Base-by-base conservation (phyloP, 1,140 invertebrate genomes). In the Habropoda laboriosa region DNA sequence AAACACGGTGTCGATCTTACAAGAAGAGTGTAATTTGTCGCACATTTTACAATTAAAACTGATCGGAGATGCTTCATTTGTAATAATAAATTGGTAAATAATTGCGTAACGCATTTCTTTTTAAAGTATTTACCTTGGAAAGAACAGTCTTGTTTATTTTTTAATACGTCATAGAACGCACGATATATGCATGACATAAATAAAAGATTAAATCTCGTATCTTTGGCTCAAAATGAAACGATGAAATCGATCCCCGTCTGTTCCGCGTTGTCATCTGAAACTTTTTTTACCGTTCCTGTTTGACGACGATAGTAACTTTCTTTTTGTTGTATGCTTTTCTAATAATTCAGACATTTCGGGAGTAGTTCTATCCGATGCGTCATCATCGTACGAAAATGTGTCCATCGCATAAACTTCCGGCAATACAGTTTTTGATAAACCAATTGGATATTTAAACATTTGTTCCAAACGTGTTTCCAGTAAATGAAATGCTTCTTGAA, bases 371-470 rank as follows among this genome's bases (percentile, higher is more conserved):
- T 57, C 81, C 7, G 21, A 3, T 45, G 38, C 35, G 21, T 57
- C 10, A 63, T 60, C 47, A n/a, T 49, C 13, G 12, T 53, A 71
- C 12, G 27, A 40, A 66, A 72, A 78, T 60, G 72, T 49, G 24
- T 80, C 71, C 32, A 21, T 68, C 8, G 21, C 60, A 10, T 58
- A 32, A 21, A 81, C 21, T 30, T 78, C 16, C 3, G 70, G 78
- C 32, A 89, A 47, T 1, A 58, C 45, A 0, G 81, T 72, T 32
- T 73, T 82, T 8, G 90, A 83, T 79, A 92, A 85, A 45, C 82
- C 83, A 77, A 90, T 86, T 0, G 91, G 91, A 83, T 89, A 90
- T 55, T 87, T 89, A 60, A 93, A 92, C 51, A 93, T 85, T 67
- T 89, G 86, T 42, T 88, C 55, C 35, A 92, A 86, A n/a, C 92